Percentiles rank a stretch among this genome's conserved stretches.
Conservation (phyloP, 1,140 invertebrate genomes). For the Tetraneura akinire region DNA sequence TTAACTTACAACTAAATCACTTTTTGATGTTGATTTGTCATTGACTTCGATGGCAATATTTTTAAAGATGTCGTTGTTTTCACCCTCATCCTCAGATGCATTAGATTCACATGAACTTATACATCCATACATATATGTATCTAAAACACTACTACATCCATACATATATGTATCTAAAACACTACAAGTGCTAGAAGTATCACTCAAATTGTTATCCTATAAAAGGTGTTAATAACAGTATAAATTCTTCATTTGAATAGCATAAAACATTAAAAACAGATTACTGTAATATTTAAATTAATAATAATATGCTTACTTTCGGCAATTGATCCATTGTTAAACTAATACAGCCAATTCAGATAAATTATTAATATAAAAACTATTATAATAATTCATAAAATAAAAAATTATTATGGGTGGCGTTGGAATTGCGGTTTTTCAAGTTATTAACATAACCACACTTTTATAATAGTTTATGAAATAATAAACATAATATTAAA, state of each 20-base stretch:
- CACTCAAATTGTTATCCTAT: not conserved
- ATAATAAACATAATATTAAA: too few species aligned
- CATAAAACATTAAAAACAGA: not conserved
- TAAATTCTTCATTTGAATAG: constrained; percentile 4
- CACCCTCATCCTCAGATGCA: too few species aligned
- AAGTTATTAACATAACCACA: too few species aligned
- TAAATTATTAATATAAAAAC: too few species aligned
- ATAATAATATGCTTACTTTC: not conserved
- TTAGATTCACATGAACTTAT: not conserved
- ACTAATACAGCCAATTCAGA: not conserved
- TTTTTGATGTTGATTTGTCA: not conserved
- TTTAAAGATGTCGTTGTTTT: too few species aligned
- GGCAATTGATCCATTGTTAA: not conserved
- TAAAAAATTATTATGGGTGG: too few species aligned
- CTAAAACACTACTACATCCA: too few species aligned
- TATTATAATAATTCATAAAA: too few species aligned
- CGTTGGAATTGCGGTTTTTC: too few species aligned
- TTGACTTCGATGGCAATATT: too few species aligned
- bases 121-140: too few species aligned
- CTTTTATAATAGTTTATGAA: too few species aligned
- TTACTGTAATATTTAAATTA: not conserved
- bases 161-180: not conserved
- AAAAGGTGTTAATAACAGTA: not conserved
- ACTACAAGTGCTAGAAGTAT: not conserved
- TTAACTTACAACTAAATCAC: not conserved